These are phyloP conservation scores for Salpingus planirostris DNA, from an alignment of 2,888 invertebrate species.

Conservation along the genomic window DNA sequence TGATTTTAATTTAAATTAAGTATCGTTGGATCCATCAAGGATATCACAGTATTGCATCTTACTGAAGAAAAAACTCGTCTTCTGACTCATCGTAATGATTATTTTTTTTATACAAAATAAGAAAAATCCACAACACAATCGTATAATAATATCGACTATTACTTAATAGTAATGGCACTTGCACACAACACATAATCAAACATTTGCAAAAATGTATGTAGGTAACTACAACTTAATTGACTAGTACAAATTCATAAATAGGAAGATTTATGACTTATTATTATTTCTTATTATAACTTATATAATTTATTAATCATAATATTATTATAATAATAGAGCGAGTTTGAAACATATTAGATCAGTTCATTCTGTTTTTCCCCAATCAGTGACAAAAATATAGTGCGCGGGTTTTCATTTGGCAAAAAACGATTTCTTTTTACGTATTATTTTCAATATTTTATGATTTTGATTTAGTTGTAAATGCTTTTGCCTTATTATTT, in stretches of 20 bases:
- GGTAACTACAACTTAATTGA: conserved; percentile 17
- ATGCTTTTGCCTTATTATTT: too few relatives aligned
- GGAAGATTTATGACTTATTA: conserved; percentile 2
- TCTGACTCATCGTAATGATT: too few relatives aligned
- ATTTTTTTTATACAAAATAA: conserved; percentile 14
- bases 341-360: background rate
- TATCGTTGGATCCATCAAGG: conserved; percentile 29
- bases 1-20: conserved; percentile 25
- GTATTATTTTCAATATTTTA: too few relatives aligned
- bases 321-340: background rate
- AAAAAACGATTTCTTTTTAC: background rate
- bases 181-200: conserved; percentile 23
- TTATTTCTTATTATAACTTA: background rate
- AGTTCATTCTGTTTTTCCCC: too few relatives aligned
- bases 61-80: conserved; percentile 22
- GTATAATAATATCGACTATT: too few relatives aligned
- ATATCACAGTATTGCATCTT: conserved; percentile 38
- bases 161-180: conserved; percentile 25
- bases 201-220: conserved; percentile 17
- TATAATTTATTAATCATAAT: too few relatives aligned
- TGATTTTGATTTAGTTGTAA: too few relatives aligned
- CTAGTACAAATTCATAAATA: conserved; percentile 16
- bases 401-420: background rate
- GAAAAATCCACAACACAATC: conserved; percentile 22
- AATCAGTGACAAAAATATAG: background rate